Evolutionary conservation across 92 coral and sea anemone genomes (phyloP), one percentile per base, ranked within the genome.

Genomic region (Desmophyllum pertusum): DNA sequence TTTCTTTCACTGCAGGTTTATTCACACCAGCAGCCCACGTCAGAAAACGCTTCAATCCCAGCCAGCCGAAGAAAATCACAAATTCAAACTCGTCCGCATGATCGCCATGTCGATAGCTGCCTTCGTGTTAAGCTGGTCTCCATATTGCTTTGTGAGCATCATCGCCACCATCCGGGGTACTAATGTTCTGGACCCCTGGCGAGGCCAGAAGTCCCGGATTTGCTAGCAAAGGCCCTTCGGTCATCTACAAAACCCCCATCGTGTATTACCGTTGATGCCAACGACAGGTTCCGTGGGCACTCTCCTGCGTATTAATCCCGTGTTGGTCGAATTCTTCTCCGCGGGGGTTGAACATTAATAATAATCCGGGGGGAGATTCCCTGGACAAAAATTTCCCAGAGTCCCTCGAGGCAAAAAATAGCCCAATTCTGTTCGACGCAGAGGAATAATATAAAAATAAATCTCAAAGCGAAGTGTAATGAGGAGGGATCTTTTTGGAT

Each of bases 191-290:
- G 42, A 72, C 43, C 6, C 87, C 86, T 13, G 84, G 87, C 0
- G 92, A 76, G 40, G 93, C 95, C 0, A n/a, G 86, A 87, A 61
- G 69, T 88, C 80, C 95, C 95, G 18, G 93, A 90, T 15, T 75
- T 92, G 69, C 66, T 92, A 81, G 95, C 95, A 17, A 92, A 92
- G 68, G 93, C 93, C 9, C n/a, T n/a, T 92, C 95, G 15, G 95
- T 92, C n/a, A 85, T 92, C 17, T 92, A 84, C 89, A 90, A 92
- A n/a, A n/a, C n/a, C 64, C 95, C 95, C 9, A 76, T 92, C 2
- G 88, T 92, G 10, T 92, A 90, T 77, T n/a, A 83, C 83, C 1
- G 42, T 78, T n/a, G 23, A 85, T 90, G 84, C n/a, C n/a, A 90
- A 90, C 38, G 76, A 83, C 84, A 72, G 86, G 68, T 92, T 86